A percentile compares a stretch with the other conserved stretches of the same genome.
These are phyloP conservation scores for Callinectes sapidus DNA, from an alignment of 2,888 invertebrate genomes.

Conservation along the genomic window DNA sequence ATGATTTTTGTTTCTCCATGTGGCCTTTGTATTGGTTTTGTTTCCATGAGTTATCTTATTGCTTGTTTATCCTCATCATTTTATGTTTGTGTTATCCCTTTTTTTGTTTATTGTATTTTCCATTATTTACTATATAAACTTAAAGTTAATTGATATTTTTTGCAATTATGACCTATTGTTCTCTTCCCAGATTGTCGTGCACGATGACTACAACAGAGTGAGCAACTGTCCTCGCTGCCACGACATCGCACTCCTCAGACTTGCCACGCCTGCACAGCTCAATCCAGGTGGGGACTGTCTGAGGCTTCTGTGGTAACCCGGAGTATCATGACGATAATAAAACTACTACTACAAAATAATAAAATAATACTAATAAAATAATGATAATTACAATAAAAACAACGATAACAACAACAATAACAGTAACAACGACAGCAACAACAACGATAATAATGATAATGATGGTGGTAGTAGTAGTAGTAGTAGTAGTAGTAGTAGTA, in stretches of 20 bases:
- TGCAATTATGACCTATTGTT: background rate
- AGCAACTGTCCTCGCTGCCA: conserved; percentile 66
- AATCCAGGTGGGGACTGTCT: conserved; percentile 18
- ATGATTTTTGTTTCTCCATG: background rate
- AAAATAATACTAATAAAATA: too few relatives aligned
- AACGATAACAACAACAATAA: too few relatives aligned
- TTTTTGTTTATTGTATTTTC: background rate
- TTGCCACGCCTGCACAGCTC: conserved; percentile 33
- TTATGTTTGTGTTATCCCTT: background rate
- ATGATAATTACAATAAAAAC: too few relatives aligned
- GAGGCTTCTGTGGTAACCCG: background rate
- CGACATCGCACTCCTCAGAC: conserved; percentile 60
- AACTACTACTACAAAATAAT: too few relatives aligned
- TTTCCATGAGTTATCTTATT: background rate
- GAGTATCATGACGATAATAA: too few relatives aligned
- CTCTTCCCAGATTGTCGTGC: conserved; percentile 67
- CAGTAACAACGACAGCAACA: too few relatives aligned
- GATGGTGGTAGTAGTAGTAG: background rate
- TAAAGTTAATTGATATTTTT: too few relatives aligned
- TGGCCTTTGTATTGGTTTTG: background rate
- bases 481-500: too few relatives aligned
- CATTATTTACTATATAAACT: background rate
- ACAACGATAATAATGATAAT: too few relatives aligned
- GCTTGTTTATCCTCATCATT: background rate
- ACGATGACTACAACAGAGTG: conserved; percentile 68